Evolutionary conservation across 2,888 invertebrate species (phyloP).

Genomic region (Alloscopus bannaensis): DNA sequence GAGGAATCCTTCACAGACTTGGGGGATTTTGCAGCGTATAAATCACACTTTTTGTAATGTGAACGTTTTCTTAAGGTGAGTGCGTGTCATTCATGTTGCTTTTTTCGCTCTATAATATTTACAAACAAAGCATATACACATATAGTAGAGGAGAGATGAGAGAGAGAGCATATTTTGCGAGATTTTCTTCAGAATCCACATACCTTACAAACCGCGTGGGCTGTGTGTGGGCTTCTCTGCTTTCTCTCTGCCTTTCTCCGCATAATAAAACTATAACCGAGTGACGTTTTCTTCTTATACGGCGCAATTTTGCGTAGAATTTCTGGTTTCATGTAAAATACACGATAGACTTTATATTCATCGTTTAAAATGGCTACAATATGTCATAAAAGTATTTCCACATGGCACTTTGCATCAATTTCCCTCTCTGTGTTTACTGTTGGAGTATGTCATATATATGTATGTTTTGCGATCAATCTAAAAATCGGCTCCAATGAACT

Average conservation of each 20-base stretch:
- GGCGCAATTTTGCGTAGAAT: constrained; percentile 11
- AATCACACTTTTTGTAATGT: neutral
- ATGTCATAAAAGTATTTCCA: constrained; percentile 35
- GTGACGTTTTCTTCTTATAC: constrained; percentile 30
- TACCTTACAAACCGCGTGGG: too few relatives aligned
- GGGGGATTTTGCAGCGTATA: constrained; percentile 16
- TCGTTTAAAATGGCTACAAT: constrained; percentile 7
- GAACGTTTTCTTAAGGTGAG: too few relatives aligned
- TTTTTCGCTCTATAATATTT: constrained; percentile 4
- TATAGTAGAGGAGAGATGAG: neutral
- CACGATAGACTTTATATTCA: constrained; percentile 21
- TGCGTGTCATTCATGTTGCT: constrained; percentile 12
- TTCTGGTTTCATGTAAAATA: constrained; percentile 23
- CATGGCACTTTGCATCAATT: constrained; percentile 43
- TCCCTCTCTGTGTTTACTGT: constrained; percentile 22
- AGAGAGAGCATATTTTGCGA: constrained; percentile 1
- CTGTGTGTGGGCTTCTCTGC: constrained; percentile 4
- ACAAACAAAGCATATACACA: constrained; percentile 7
- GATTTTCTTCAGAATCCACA: constrained; percentile 5
- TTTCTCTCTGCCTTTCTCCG: constrained; percentile 7
- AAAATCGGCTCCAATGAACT: constrained; percentile 55
- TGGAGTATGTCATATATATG: neutral
- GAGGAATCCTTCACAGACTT: constrained; percentile 40
- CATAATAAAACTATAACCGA: constrained; percentile 40
- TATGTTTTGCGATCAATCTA: constrained; percentile 3